Evolutionary conservation across 1,140 invertebrate genomes (phyloP).

Genomic region (Anastrepha ludens): DNA sequence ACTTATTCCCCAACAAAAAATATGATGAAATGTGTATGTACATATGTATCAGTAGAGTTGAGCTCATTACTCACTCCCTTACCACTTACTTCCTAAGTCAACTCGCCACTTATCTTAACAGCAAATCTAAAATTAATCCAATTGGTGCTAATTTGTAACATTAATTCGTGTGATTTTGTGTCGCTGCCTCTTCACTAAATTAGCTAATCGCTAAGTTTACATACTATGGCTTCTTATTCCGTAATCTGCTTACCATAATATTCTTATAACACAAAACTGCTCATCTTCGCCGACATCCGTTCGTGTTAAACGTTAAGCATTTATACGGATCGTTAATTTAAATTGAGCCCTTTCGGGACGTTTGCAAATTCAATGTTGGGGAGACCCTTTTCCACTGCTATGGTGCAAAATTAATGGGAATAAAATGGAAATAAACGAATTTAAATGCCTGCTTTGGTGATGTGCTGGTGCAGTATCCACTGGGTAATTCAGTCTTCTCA

Average conservation of each 20-base stretch:
- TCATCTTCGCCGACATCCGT: background rate
- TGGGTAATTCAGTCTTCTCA: background rate
- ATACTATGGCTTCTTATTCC: no score
- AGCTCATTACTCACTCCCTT: no score
- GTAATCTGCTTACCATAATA: background rate
- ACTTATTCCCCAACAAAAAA: no score
- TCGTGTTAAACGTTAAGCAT: conserved; percentile 11
- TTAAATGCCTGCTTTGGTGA: conserved; percentile 5
- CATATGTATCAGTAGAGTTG: no score
- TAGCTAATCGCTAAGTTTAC: no score
- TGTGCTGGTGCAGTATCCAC: background rate
- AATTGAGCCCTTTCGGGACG: background rate
- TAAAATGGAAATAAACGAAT: background rate
- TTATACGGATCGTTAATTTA: conserved; percentile 32
- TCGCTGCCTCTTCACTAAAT: no score
- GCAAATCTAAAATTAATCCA: no score
- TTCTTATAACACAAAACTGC: background rate
- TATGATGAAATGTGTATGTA: no score
- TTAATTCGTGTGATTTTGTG: no score
- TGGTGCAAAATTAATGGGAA: background rate
- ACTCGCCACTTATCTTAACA: no score
- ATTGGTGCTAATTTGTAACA: no score
- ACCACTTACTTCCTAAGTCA: no score
- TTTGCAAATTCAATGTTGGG: background rate
- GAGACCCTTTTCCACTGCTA: background rate